Base-by-base conservation (phyloP, 2,113 vertebrate species). In the Gila orcuttii region DNA sequence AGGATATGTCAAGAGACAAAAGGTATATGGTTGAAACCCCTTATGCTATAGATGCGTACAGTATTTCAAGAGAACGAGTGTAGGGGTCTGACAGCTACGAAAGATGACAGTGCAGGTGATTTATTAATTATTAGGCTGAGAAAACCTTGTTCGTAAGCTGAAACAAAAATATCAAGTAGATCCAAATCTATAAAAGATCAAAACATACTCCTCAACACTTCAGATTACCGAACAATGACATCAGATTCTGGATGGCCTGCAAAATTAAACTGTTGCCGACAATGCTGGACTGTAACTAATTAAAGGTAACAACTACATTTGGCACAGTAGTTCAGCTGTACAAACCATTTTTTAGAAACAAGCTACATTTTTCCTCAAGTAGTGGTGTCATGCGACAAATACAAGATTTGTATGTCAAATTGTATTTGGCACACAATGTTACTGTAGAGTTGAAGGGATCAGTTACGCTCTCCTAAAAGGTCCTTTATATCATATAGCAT, bases 41-140 rank as follows among this genome's bases (percentile, higher is more conserved):
- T 31, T 25, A 68, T 33, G 60, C 25, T 52, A 82, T 64, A 45
- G 57, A 45, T 52, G 25, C 59, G 8, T 50, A 50, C n/a, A 1
- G 3, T 50, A 66, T 68, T 82, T 82, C 45, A n/a, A 69, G 42
- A 10, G 36, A 81, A 66, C 2, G 8, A 19, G 2, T 15, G 23
- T 2, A 60, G 33, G 31, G 52, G 75, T 19, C 50, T 78, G 75
- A 78, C 50, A 78, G 75, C 77, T 36, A 79, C 42, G 28, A 81
- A 57, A 82, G 80, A 82, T 69, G 80, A 55, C 64, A 69, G 45
- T 21, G 28, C 33, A 79, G 77, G 57, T 79, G 77, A 79, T 60
- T 79, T 60, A 79, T 79, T 45, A 82, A 82, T 71, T 33, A 68
- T 81, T 81, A 81, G 79, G 79, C n/a, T 2, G 36, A 66, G 59